Base-by-base conservation (phyloP, 2,888 invertebrate species). In the Nephrotoma flavescens region DNA sequence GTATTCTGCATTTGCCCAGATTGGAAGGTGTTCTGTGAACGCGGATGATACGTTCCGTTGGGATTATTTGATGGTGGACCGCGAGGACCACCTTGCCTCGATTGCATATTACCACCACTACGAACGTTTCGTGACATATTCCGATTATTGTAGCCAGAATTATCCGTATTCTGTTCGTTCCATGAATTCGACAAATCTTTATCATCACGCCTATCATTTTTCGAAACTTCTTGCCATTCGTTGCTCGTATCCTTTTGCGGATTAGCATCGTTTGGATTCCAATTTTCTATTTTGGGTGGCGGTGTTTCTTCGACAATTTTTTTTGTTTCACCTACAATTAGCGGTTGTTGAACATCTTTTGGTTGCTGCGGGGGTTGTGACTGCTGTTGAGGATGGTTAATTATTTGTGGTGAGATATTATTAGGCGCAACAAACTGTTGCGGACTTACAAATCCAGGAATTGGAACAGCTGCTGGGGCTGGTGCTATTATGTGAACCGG, bases 181-280 rank as follows among this genome's bases (percentile, higher is more conserved):
- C 90, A 90, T 88, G 86, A 89, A 88, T 41, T 90, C 89, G 5
- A 88, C 87, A 86, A 89, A 87, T 12, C 90, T 89, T 87, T 90
- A 89, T 86, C 88, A 89, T 4, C 89, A 89, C 6, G 90, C 88
- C 4, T 89, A 89, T 85, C 89, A 41, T 83, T n/a, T 41, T 86
- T 57, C 31, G 52, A 41, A n/a, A 44, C 31, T 11, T 44, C 44
- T 47, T 86, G 45, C 84, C 84, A 42, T 6, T 84, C 84, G 42
- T 84, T 42, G 42, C 84, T 42, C 12, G 84, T 84, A 84, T 84
- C 42, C n/a, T 84, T 84, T 15, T 84, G 84, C 1, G 85, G 19
- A 85, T 85, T 44, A 42, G 19, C 85, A 85, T 85, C 44, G 19
- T 85, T 85, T 6, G 31, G 19, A 44, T 85, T 85, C 85, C 85